A percentile compares a stretch with the other conserved stretches of the same genome.
Evolutionary conservation across 2,797 vertebrate species (phyloP).

Genomic region (Distichodus sexfasciatus): DNA sequence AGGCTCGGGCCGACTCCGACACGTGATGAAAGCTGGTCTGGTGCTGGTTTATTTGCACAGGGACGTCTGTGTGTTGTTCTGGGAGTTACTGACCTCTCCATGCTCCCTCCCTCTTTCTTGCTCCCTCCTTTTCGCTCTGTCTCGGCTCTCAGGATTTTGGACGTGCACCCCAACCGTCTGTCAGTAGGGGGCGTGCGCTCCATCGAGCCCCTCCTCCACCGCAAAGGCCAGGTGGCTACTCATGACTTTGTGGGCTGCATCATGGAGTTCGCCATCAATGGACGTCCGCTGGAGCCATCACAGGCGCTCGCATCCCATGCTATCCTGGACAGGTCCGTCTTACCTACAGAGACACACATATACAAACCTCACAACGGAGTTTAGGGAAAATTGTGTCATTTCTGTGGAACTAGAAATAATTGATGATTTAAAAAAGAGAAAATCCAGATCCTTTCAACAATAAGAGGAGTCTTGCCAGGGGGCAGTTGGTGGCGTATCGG

Average conservation of each 20-base stretch:
- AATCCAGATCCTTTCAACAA: too few relatives aligned
- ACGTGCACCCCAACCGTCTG: slow-evolving; percentile 92
- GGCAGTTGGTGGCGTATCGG: too few relatives aligned
- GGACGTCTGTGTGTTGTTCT: slow-evolving; percentile 43
- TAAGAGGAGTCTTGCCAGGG: too few relatives aligned
- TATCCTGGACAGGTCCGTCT: slow-evolving; percentile 89
- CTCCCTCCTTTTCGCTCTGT: neutral
- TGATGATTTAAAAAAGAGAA: too few relatives aligned
- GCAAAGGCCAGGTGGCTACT: slow-evolving; percentile 88
- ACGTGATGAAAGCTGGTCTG: slow-evolving; percentile 43
- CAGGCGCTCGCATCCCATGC: slow-evolving; percentile 89
- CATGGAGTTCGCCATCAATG: slow-evolving; percentile 98
- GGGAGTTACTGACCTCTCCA: slow-evolving; percentile 48
- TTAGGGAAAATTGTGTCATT: too few relatives aligned
- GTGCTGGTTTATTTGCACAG: slow-evolving; percentile 53
- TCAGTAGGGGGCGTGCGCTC: slow-evolving; percentile 92
- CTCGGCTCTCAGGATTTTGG: slow-evolving; percentile 83
- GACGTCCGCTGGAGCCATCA: slow-evolving; percentile 93
- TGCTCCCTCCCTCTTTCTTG: slow-evolving; percentile 26
- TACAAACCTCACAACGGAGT: neutral
- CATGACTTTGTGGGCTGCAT: slow-evolving; percentile 97
- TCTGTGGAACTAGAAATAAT: too few relatives aligned
- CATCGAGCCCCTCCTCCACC: slow-evolving; percentile 87
- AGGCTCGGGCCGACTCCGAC: neutral
- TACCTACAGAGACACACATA: neutral